phyloP scores from a whole-genome alignment of 2,113 vertebrate genomes.

The Trochalopteron elliotii region DNA sequence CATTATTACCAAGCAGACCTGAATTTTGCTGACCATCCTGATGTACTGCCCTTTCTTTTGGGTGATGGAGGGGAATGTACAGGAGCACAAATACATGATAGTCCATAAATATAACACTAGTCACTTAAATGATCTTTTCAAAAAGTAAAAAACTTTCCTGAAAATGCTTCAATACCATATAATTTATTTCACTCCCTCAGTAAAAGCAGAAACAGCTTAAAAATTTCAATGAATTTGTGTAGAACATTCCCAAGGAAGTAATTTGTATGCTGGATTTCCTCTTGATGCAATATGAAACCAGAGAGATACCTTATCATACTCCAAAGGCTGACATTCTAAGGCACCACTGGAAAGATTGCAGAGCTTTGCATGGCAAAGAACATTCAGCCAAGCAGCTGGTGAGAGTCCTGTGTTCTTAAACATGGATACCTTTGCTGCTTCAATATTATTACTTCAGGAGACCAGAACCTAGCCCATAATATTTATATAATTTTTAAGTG shows the following conservation, averaged over 20 bases:
- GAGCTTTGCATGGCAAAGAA: conserved; percentile 37
- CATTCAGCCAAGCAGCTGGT: background rate
- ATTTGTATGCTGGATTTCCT: conserved; percentile 62
- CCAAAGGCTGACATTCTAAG: conserved; percentile 44
- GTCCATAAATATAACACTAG: background rate
- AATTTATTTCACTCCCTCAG: background rate
- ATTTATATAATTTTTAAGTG: background rate
- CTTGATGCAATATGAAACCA: conserved; percentile 49
- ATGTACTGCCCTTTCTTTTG: background rate
- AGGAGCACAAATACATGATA: background rate
- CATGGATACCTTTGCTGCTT: background rate
- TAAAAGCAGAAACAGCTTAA: conserved; percentile 31
- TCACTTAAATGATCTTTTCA: background rate
- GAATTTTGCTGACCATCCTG: background rate
- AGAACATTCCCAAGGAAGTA: conserved; percentile 44
- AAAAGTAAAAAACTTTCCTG: background rate
- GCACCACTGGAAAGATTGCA: conserved; percentile 43
- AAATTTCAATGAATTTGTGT: conserved; percentile 51
- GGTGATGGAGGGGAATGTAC: background rate
- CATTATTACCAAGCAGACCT: background rate
- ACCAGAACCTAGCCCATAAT: background rate
- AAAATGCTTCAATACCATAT: background rate
- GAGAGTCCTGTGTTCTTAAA: background rate
- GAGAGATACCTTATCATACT: conserved; percentile 52
- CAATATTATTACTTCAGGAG: background rate